These are phyloP conservation scores for Ormyrus rosae DNA, from an alignment of 2,888 invertebrate species.

Conservation along the genomic window DNA sequence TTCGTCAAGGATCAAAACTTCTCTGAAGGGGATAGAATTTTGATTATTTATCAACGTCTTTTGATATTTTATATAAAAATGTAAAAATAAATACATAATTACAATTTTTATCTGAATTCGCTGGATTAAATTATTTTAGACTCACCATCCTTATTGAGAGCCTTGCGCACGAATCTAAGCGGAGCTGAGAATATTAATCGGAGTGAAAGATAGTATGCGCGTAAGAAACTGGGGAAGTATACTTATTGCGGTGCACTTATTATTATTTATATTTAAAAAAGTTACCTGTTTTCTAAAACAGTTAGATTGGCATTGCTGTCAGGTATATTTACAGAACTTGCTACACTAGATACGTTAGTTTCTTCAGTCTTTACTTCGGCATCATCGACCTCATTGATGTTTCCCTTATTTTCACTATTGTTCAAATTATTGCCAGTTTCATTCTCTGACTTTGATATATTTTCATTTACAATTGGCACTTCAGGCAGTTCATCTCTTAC, in stretches of 20 bases:
- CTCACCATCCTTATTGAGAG: no score
- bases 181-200: neutral
- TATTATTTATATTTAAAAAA: conserved; percentile 1
- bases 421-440: conserved; percentile 30
- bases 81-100: no score
- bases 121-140: no score
- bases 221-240: neutral
- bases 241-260: neutral
- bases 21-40: no score
- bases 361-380: conserved; percentile 45
- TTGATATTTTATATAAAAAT: no score
- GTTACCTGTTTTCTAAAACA: conserved; percentile 63
- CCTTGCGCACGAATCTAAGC: no score
- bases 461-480: conserved; percentile 52
- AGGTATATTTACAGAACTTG: conserved; percentile 58
- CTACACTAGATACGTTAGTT: conserved; percentile 57
- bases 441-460: conserved; percentile 40
- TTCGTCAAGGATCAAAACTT: no score
- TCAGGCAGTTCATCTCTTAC: conserved; percentile 31
- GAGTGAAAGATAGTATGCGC: neutral
- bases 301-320: conserved; percentile 67
- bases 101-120: no score
- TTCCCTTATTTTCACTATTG: conserved; percentile 28
- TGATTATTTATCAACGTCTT: no score
- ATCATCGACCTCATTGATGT: conserved; percentile 37